Evolutionary conservation across 2,113 vertebrate genomes (phyloP).

Genomic region (Ornithorhynchus anatinus): DNA sequence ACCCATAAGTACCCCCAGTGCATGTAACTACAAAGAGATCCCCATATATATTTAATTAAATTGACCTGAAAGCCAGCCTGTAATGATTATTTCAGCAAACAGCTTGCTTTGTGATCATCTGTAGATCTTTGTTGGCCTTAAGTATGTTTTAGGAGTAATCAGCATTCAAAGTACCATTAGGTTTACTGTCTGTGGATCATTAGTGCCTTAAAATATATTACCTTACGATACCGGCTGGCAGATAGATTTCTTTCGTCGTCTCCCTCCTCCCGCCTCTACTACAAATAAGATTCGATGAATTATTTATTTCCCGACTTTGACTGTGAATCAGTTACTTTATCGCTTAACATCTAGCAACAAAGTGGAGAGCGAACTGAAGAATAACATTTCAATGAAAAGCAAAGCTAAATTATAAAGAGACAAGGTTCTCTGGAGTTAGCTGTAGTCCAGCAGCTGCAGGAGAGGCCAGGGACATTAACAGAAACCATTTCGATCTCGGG

Average conservation of each 20-base stretch:
- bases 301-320: constrained; percentile 9
- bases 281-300: constrained; percentile 19
- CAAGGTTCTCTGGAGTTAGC: no score
- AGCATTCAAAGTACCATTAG: constrained; percentile 47
- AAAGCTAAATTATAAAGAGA: neutral
- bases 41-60: constrained; percentile 59
- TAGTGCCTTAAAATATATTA: constrained; percentile 41
- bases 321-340: constrained; percentile 13
- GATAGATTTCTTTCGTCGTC: constrained; percentile 12
- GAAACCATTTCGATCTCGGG: no score
- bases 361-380: no score
- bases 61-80: constrained; percentile 44
- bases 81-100: constrained; percentile 60
- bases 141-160: constrained; percentile 33
- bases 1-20: constrained; percentile 11
- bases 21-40: constrained; percentile 26
- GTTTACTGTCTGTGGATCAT: constrained; percentile 35
- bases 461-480: no score
- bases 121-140: constrained; percentile 20
- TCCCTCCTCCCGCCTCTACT: constrained; percentile 1
- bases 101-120: constrained; percentile 32
- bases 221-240: constrained; percentile 13
- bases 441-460: no score
- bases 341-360: neutral
- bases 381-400: constrained; percentile 6